Evolutionary conservation across 2,797 vertebrate species (phyloP), one percentile per base, ranked within the genome.

Genomic region (Clarias fuscus): DNA sequence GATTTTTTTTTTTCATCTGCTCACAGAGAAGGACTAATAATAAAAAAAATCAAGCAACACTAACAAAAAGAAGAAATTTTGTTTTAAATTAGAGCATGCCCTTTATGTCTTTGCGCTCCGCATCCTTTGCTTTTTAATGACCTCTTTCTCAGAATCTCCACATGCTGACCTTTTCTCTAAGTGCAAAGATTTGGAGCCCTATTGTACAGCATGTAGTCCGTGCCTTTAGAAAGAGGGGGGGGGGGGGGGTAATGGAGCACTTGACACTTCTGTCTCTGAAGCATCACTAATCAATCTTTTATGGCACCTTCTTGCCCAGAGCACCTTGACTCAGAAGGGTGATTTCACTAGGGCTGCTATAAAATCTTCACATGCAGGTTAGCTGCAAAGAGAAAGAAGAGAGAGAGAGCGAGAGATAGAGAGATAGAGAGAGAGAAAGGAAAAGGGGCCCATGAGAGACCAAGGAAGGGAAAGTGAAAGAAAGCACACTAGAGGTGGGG

Each of bases 211-310:
- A 82, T 68, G 84, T 80, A 72, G 85, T 84, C 84, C 84, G 73
- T 62, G 80, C 64, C 43, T 48, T 92, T 89, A 91, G 90, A 83
- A 81, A 79, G 30, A 62, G 7, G 22, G 7, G 48, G 22, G 48
- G 80, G 88, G 7, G 22, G 7, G 48, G 22, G 48, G 80, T 87
- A 90, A 89, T 89, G 89, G 91, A 91, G 89, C 90, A 90, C 91
- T 94, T 94, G 94, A 93, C 93, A 91, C 92, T 87, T 91, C 89
- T 88, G 93, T 94, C 92, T 93, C 92, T 91, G 92, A 88, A 93
- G 88, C 92, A 92, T 92, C 90, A 91, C 91, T 91, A 94, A 94
- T 94, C 93, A 94, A 93, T 94, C 89, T 93, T 93, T 94, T 91
- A 94, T 92, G 91, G 91, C 92, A 88, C 82, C 56, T 88, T 87